Evolutionary conservation across 2,797 vertebrate genomes (phyloP).

Genomic region (Lepus oiostolus): DNA sequence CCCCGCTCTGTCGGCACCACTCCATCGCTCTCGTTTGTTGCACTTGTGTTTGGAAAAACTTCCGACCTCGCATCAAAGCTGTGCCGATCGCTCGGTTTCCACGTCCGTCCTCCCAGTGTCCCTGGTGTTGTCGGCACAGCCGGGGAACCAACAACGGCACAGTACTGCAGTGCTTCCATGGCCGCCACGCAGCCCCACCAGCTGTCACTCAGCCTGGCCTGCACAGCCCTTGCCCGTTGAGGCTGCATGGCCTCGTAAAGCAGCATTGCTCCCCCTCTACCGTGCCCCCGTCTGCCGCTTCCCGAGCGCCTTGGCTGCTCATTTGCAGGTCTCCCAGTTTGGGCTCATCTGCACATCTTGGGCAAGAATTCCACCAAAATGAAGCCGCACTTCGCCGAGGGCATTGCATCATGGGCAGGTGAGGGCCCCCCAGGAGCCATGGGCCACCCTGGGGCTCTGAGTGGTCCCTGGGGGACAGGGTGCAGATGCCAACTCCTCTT

Average conservation of each 20-base stretch:
- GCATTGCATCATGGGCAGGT: no score
- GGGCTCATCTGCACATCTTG: neutral
- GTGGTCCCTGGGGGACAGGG: no score
- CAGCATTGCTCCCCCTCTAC: neutral
- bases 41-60: neutral
- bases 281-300: neutral
- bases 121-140: no score
- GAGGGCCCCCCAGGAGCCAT: no score
- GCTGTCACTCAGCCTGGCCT: no score
- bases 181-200: no score
- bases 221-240: no score
- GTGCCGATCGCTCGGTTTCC: no score
- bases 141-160: neutral
- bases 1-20: no score
- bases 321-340: neutral
- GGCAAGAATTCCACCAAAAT: neutral
- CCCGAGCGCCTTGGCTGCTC: neutral
- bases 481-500: neutral
- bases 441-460: no score
- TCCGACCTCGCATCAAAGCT: neutral
- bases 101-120: accelerated
- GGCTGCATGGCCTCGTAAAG: neutral
- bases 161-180: no score
- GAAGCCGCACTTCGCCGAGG: accelerated
- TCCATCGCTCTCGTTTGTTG: no score